Conservation (phyloP, 2,888 invertebrate genomes). For the Chymomyza fuscimana region DNA sequence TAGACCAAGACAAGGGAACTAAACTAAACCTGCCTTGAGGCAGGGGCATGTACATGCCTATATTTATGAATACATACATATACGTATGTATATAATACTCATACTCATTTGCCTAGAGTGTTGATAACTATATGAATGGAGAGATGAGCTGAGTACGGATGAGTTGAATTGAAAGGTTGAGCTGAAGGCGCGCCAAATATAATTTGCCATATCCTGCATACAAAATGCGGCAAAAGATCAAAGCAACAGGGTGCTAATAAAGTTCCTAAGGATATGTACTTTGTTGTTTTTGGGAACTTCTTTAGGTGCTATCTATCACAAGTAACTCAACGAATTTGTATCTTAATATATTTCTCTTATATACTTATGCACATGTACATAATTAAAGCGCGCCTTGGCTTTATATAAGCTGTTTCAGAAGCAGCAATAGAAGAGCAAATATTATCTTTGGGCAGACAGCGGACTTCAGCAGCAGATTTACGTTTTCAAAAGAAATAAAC, state of each 20-base stretch:
- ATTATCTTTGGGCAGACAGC: neutral
- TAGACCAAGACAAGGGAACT: neutral
- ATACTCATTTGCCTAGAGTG: neutral
- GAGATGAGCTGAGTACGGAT: neutral
- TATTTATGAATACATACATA: neutral
- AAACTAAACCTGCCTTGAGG: neutral
- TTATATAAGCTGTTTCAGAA: neutral
- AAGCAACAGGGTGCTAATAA: constrained; percentile 62
- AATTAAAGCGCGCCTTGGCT: neutral
- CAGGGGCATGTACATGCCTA: neutral
- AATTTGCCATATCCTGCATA: constrained; percentile 68
- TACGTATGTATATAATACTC: neutral
- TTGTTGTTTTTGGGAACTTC: neutral
- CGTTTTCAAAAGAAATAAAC: constrained; percentile 71
- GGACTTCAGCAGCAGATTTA: constrained; percentile 52
- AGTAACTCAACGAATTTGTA: neutral
- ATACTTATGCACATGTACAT: neutral
- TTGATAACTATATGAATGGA: too few relatives aligned
- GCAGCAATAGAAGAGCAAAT: neutral
- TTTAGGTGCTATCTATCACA: neutral
- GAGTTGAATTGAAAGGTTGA: neutral
- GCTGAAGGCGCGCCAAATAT: constrained; percentile 19
- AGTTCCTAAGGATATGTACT: constrained; percentile 47
- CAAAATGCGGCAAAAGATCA: constrained; percentile 50
- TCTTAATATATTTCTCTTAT: neutral